These are phyloP conservation scores for Aphis gossypii DNA, from an alignment of 1,140 invertebrate genomes.

Conservation along the genomic window DNA sequence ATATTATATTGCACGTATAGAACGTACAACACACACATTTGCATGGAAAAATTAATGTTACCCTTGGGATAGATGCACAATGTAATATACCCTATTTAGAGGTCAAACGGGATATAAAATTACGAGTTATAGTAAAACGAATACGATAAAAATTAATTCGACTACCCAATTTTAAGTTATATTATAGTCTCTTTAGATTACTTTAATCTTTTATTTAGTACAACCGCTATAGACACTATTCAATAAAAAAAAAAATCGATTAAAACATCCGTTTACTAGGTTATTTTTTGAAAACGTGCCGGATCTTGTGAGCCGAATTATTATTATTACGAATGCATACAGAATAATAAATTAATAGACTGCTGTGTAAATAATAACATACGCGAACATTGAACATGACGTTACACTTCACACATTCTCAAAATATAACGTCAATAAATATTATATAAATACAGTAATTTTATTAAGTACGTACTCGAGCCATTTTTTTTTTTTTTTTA, in stretches of 20 bases:
- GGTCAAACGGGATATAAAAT: not conserved
- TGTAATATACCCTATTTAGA: not conserved
- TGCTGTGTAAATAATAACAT: not conserved
- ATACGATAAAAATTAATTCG: conserved; percentile 14
- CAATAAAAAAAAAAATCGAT: not conserved
- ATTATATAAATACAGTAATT: not conserved
- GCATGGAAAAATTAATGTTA: not conserved
- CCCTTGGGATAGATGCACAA: not conserved
- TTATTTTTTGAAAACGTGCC: not conserved
- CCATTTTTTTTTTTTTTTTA: not conserved
- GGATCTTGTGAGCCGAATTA: not conserved
- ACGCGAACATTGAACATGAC: not conserved
- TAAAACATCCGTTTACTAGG: not conserved
- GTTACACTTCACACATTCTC: not conserved
- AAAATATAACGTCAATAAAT: not conserved
- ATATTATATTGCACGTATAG: not conserved
- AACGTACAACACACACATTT: not conserved
- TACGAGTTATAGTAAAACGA: not conserved
- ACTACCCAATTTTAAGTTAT: not conserved
- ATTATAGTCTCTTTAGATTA: not conserved
- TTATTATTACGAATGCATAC: not conserved
- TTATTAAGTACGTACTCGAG: not conserved
- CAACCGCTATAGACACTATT: not conserved
- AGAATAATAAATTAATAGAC: conserved; percentile 1
- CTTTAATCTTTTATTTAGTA: not conserved